Percentiles rank a stretch among this genome's conserved stretches.
Conservation (phyloP, 2,113 vertebrate genomes). For the Pterophyllum scalare region DNA sequence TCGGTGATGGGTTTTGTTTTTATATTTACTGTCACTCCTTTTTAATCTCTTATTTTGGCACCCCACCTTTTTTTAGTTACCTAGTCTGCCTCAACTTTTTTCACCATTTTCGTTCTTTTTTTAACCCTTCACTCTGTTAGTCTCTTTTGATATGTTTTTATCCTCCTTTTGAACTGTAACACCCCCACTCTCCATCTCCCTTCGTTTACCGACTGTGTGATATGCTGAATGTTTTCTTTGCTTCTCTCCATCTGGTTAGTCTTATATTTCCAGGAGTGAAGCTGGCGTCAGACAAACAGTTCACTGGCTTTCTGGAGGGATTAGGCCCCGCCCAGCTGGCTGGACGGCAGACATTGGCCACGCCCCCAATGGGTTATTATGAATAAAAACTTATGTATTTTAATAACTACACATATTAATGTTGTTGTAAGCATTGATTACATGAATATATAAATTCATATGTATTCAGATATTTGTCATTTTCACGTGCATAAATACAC, state of each 20-base stretch:
- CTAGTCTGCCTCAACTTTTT: background rate
- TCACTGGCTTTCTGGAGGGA: slow-evolving; percentile 96
- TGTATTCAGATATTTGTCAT: background rate
- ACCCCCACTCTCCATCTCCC: background rate
- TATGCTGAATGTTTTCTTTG: slow-evolving; percentile 30
- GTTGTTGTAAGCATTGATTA: no score
- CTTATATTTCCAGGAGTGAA: slow-evolving; percentile 96
- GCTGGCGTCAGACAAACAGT: slow-evolving; percentile 92
- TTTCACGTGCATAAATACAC: background rate
- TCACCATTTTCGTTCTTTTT: background rate
- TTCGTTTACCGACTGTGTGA: background rate
- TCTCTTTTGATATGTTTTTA: background rate
- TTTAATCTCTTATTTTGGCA: slow-evolving; percentile 64
- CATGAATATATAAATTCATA: background rate
- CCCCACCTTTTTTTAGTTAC: no score
- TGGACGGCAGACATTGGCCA: slow-evolving; percentile 95
- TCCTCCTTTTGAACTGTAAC: background rate
- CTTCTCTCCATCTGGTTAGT: slow-evolving; percentile 69
- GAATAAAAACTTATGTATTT: background rate
- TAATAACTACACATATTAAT: background rate
- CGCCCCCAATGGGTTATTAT: slow-evolving; percentile 93
- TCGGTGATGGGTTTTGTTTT: no score
- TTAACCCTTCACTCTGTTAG: background rate
- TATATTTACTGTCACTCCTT: no score
- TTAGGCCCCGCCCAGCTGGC: slow-evolving; percentile 96